These are phyloP conservation scores for Yponomeuta evonymella DNA, from an alignment of 2,888 invertebrate genomes.

Conservation along the genomic window DNA sequence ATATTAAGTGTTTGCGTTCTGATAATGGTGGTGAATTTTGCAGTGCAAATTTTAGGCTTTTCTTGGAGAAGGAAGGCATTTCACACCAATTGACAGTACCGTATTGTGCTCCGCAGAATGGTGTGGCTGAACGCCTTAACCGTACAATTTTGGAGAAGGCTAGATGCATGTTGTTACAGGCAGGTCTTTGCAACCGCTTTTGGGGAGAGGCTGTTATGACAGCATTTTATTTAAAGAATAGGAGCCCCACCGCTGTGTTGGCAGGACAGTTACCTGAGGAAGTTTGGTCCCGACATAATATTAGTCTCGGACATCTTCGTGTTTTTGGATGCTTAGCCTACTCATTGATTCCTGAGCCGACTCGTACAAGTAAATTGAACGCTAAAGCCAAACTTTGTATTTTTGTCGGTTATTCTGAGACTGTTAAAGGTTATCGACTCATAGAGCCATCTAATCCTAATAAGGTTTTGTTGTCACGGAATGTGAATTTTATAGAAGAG, in stretches of 20 bases:
- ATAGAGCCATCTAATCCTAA: no score
- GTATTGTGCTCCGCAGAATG: conserved; percentile 33
- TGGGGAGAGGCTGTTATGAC: conserved; percentile 22
- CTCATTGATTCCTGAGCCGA: conserved; percentile 18
- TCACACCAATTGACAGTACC: conserved; percentile 26
- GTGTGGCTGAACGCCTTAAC: conserved; percentile 28
- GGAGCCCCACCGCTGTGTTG: conserved; percentile 9
- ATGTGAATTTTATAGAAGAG: no score
- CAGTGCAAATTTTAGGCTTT: conserved; percentile 20
- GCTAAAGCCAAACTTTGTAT: no score
- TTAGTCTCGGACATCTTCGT: conserved; percentile 16
- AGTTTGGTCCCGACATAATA: conserved; percentile 6
- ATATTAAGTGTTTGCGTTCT: conserved; percentile 22
- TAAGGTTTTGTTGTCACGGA: no score
- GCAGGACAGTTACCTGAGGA: conserved; percentile 3
- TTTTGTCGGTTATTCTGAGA: no score
- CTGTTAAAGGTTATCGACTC: no score
- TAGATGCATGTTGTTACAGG: conserved; percentile 19
- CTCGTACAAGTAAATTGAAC: no score
- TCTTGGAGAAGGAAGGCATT: conserved; percentile 24
- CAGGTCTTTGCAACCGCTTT: conserved; percentile 17
- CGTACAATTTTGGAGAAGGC: conserved; percentile 21
- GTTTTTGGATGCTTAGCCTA: conserved; percentile 17
- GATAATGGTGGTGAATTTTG: conserved; percentile 26
- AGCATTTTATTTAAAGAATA: conserved; percentile 15